Evolutionary conservation across 2,113 vertebrate genomes (phyloP).

Genomic region (Pseudorasbora parva): DNA sequence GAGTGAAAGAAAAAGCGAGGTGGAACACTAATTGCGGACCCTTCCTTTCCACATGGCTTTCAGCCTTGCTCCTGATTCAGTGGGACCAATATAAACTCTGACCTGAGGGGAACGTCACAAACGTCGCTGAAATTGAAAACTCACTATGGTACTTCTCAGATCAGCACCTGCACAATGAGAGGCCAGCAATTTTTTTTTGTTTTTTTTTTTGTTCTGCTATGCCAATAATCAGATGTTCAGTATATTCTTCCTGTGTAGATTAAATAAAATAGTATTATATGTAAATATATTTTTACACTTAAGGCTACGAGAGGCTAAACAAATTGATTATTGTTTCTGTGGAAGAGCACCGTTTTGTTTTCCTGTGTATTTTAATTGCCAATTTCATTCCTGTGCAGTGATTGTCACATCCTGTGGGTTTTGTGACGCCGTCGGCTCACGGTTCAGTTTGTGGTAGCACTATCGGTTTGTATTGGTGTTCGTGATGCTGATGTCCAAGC

Average conservation of each 20-base stretch:
- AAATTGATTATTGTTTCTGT: constrained; percentile 24
- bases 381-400: constrained; percentile 22
- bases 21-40: background rate
- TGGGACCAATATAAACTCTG: constrained; percentile 16
- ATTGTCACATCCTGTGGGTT: constrained; percentile 38
- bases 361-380: constrained; percentile 26
- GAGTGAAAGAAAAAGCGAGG: background rate
- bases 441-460: constrained; percentile 17
- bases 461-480: background rate
- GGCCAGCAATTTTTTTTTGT: constrained; percentile 18
- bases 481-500: constrained; percentile 13
- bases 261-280: constrained; percentile 60
- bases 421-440: background rate
- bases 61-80: constrained; percentile 7
- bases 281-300: constrained; percentile 64
- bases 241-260: constrained; percentile 56
- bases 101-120: background rate
- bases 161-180: constrained; percentile 33
- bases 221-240: constrained; percentile 60
- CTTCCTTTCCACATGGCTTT: background rate
- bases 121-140: background rate
- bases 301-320: constrained; percentile 45
- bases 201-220: constrained; percentile 20
- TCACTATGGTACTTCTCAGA: constrained; percentile 35
- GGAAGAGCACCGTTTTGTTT: constrained; percentile 10